A percentile compares a stretch with the other conserved stretches of the same genome.
Evolutionary conservation across 2,113 vertebrate species (phyloP).

Genomic region (Raphicerus campestris): DNA sequence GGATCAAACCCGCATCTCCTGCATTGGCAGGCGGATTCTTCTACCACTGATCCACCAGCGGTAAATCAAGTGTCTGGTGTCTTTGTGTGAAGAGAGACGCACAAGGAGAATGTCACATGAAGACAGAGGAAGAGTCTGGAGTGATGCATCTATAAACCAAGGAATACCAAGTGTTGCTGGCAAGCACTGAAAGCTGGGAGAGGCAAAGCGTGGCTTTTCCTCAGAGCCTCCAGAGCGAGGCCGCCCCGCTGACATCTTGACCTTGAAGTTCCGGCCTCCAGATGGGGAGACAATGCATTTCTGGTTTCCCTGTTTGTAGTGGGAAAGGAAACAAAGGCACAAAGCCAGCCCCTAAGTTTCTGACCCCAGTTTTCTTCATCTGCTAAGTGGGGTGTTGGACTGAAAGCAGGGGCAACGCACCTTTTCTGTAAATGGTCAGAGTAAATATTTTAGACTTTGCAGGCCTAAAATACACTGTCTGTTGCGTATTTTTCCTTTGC

Average conservation of each 20-base stretch:
- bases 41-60: not conserved
- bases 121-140: not conserved
- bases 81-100: not conserved
- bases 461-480: not conserved
- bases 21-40: not conserved
- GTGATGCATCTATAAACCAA: rapidly evolving
- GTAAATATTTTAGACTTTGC: not conserved
- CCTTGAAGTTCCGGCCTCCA: not conserved
- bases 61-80: not conserved
- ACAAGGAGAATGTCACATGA: not conserved
- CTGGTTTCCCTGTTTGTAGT: not conserved
- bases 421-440: not conserved
- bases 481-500: not conserved
- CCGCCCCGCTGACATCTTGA: not conserved
- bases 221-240: too few relatives aligned
- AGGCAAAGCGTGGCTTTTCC: not conserved
- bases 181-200: too few relatives aligned
- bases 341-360: not conserved
- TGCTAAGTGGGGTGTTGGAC: not conserved
- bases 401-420: rapidly evolving
- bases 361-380: not conserved
- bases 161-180: not conserved
- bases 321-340: not conserved
- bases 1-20: not conserved
- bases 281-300: not conserved